A percentile compares a stretch with the other conserved stretches of the same genome.
These are phyloP conservation scores for Grammomys surdaster DNA, from an alignment of 2,113 vertebrate species.

Conservation along the genomic window DNA sequence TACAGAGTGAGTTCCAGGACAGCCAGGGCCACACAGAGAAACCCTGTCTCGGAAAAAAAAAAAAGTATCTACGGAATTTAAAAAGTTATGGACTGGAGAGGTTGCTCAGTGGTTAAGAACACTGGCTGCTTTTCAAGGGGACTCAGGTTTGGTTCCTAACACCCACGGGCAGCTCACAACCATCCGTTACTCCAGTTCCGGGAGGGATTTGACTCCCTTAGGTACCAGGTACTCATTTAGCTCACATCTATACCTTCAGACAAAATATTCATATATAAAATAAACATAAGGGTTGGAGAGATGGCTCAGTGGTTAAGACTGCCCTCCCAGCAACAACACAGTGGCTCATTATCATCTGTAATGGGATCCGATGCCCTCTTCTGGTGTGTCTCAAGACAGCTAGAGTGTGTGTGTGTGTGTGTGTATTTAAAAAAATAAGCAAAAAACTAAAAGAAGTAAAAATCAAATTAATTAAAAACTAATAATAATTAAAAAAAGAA, in stretches of 20 bases:
- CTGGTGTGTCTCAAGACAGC: too few species aligned
- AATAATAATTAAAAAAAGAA: background rate
- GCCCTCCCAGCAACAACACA: too few species aligned
- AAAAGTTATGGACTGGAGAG: background rate
- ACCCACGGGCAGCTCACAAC: background rate
- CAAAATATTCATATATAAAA: background rate
- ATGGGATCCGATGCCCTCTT: too few species aligned
- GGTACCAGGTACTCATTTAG: background rate
- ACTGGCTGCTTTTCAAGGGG: background rate
- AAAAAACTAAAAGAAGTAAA: background rate
- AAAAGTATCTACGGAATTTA: background rate
- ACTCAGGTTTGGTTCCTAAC: background rate
- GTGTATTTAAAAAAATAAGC: too few species aligned
- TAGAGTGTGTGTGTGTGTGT: too few species aligned
- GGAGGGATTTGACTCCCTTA: too few species aligned
- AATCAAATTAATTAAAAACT: background rate
- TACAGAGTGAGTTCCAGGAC: too few species aligned
- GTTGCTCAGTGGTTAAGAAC: background rate
- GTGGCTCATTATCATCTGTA: too few species aligned
- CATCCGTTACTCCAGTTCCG: background rate
- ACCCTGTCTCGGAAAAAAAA: too few species aligned
- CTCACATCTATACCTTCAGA: background rate
- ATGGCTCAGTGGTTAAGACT: too few species aligned
- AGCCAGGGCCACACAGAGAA: too few species aligned
- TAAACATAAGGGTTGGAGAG: too few species aligned